A percentile compares a stretch with the other conserved stretches of the same genome.
phyloP scores from a whole-genome alignment of 2,113 vertebrate species.

The Puffinus mauretanicus region DNA sequence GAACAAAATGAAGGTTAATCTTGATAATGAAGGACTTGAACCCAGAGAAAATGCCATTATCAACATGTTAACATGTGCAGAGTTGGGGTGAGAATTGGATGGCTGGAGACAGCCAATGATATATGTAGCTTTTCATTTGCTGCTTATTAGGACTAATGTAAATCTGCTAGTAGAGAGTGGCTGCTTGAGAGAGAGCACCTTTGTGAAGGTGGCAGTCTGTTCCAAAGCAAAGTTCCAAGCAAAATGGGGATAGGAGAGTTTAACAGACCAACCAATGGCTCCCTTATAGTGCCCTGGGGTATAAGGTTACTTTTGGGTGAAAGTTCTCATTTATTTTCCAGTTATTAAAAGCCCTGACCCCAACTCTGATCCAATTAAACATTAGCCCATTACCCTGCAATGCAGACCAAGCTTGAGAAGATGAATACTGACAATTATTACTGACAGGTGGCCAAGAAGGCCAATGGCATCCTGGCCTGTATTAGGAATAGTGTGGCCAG shows the following conservation, averaged over 20 bases:
- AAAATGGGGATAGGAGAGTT: neutral
- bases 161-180: neutral
- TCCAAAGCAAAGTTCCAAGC: neutral
- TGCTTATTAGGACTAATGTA: neutral
- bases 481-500: too few species aligned
- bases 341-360: neutral
- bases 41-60: neutral
- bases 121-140: neutral
- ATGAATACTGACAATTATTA: rapidly evolving
- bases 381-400: neutral
- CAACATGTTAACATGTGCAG: neutral
- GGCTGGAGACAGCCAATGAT: neutral
- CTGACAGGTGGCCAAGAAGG: too few species aligned
- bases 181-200: neutral
- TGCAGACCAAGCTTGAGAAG: neutral
- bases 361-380: neutral
- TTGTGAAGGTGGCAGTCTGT: neutral
- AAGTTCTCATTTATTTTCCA: neutral
- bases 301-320: rapidly evolving
- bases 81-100: neutral
- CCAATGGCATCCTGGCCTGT: too few species aligned
- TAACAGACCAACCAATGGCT: neutral
- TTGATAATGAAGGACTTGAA: constrained; percentile 25
- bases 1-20: constrained; percentile 23
- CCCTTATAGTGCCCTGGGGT: neutral